phyloP scores from a whole-genome alignment of 2,888 invertebrate genomes.

The Emmelina monodactyla region DNA sequence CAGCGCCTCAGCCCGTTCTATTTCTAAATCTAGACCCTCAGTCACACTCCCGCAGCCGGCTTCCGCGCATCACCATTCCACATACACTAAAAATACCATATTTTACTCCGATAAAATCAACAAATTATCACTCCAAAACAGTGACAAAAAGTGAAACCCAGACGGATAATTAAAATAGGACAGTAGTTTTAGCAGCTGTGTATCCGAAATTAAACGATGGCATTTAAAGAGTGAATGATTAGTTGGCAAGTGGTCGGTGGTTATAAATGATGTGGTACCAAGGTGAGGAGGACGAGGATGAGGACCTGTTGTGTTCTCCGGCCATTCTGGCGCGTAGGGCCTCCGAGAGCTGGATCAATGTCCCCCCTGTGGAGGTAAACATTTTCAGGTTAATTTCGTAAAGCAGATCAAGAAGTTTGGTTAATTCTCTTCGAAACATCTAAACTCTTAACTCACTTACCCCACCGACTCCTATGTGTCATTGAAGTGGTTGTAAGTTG shows the following conservation, averaged over 20 bases:
- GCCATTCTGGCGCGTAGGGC: conserved; percentile 86
- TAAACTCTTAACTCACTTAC: no score
- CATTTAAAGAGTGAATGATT: conserved; percentile 3
- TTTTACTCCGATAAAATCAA: conserved; percentile 20
- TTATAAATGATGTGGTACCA: conserved; percentile 76
- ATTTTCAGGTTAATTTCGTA: no score
- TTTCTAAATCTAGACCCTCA: conserved; percentile 65
- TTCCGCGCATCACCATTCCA: conserved; percentile 56
- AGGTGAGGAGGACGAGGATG: conserved; percentile 82
- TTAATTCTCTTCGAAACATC: no score
- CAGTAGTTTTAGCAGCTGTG: neutral
- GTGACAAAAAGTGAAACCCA: conserved; percentile 2
- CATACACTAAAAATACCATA: conserved; percentile 31
- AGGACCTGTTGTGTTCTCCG: conserved; percentile 86
- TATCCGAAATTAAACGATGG: neutral
- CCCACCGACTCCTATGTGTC: no score
- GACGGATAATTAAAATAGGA: neutral
- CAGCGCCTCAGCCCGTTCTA: conserved; percentile 54
- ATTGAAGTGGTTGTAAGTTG: no score
- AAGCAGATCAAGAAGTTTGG: no score
- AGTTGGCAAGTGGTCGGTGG: conserved; percentile 4
- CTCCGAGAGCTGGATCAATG: conserved; percentile 89
- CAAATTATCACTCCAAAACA: conserved; percentile 2
- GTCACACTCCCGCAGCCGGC: conserved; percentile 36
- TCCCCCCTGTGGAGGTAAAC: conserved; percentile 84